Percentiles rank a stretch among this genome's conserved stretches.
These are phyloP conservation scores for Engraulis encrasicolus DNA, from an alignment of 2,113 vertebrate genomes.

Conservation along the genomic window DNA sequence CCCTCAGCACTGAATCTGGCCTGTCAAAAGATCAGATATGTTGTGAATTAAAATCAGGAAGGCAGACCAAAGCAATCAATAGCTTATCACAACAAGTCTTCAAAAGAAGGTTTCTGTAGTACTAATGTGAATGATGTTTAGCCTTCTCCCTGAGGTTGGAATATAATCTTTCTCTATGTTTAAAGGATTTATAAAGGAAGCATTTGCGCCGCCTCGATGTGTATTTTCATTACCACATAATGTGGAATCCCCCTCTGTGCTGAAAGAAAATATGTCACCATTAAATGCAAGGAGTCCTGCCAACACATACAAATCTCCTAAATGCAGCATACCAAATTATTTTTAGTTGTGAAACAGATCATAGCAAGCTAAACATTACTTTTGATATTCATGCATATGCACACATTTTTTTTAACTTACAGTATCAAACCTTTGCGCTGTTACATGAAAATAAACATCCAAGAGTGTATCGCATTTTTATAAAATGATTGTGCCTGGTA, in stretches of 20 bases:
- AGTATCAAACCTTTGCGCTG: too few relatives aligned
- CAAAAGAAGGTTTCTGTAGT: background rate
- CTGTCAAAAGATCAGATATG: constrained; percentile 6
- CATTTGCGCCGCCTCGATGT: background rate
- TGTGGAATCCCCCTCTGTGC: background rate
- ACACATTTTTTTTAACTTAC: background rate
- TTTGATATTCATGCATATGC: constrained; percentile 20
- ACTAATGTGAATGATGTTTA: background rate
- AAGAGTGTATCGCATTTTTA: background rate
- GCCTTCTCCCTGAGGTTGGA: constrained; percentile 10
- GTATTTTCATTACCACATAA: constrained; percentile 15
- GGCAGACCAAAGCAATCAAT: background rate
- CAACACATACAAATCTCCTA: constrained; percentile 24
- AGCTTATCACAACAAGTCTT: background rate
- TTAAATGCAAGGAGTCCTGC: constrained; percentile 28
- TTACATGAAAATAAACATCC: background rate
- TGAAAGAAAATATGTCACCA: constrained; percentile 18
- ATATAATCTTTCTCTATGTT: background rate
- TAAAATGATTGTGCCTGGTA: background rate
- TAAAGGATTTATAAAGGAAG: constrained; percentile 7
- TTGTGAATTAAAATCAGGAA: constrained; percentile 16
- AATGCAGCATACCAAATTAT: constrained; percentile 25
- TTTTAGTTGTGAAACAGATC: constrained; percentile 29
- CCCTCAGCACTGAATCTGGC: background rate
- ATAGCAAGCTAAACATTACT: constrained; percentile 26